Evolutionary conservation across 1,140 invertebrate genomes (phyloP), one percentile per base, ranked within the genome.

Genomic region (Drosophila sucinea): DNA sequence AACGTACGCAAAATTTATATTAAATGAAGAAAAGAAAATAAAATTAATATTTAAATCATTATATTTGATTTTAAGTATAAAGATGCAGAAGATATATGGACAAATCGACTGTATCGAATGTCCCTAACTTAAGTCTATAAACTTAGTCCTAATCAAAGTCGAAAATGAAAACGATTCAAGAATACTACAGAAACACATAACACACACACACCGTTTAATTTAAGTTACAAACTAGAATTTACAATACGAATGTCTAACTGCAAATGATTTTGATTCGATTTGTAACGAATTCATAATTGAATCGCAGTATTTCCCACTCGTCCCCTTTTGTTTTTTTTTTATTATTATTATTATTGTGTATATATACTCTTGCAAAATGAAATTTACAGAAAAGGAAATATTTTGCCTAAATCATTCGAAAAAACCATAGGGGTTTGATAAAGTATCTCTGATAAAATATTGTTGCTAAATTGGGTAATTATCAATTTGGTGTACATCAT

Each of bases 81-180:
- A 75, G 67, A 51, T 75, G 69, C 73, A 80, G 70, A 41, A 74
- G 66, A 77, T 10, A 51, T 51, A 51, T 77, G 80, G 84, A 89
- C 84, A 84, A 66, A 70, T 60, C 60, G 57, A 66, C 58, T 61
- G 58, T 60, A 51, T 51, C 60, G 63, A 68, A 70, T 89, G 85
- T 89, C 84, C 81, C 77, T 81, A 79, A 83, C 74, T 71, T 58
- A 84, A 89, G 80, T 67, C 41, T 81, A 81, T 62, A 61, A n/a
- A 78, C 54, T 51, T 89, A 89, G 70, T 60, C 44, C 44, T 51
- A 51, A 51, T 51, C 17, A 25, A 51, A 51, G 25, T 51, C 38
- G 41, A 62, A 62, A 51, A 29, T 29, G 27, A 62, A 62, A 41
- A 32, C 58, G 23, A 41, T 57, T 61, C 23, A 51, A 27, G 23